These are phyloP conservation scores for Brevipalpus yothersi DNA, from an alignment of 1,140 invertebrate species.

Conservation along the genomic window DNA sequence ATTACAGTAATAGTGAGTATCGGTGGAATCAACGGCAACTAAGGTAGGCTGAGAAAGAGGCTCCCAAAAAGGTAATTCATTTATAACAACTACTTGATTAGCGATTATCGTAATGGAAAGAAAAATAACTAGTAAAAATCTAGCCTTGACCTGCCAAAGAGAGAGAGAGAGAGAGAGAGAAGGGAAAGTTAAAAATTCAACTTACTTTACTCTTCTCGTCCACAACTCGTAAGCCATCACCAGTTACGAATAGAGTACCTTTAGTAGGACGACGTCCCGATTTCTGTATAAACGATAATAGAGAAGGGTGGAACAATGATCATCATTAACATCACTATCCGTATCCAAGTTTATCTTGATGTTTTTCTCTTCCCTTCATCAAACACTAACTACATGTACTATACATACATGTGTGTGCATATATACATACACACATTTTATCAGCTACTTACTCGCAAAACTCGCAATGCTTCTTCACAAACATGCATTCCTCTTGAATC, in stretches of 20 bases:
- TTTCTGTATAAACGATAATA: slow-evolving; percentile 33
- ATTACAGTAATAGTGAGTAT: too few relatives aligned
- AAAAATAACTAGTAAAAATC: not conserved
- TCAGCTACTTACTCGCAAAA: slow-evolving; percentile 41
- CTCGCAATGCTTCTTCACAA: slow-evolving; percentile 93
- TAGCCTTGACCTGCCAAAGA: not conserved
- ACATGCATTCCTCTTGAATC: slow-evolving; percentile 98
- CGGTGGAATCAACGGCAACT: too few relatives aligned
- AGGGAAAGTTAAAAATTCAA: slow-evolving; percentile 5
- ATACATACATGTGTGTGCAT: too few relatives aligned
- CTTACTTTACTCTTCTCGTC: slow-evolving; percentile 83
- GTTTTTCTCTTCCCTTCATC: not conserved
- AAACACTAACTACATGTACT: not conserved
- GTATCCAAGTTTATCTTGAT: too few relatives aligned
- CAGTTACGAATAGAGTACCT: slow-evolving; percentile 79
- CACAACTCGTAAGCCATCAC: slow-evolving; percentile 86
- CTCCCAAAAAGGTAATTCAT: too few relatives aligned
- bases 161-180: not conserved
- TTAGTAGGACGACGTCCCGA: slow-evolving; percentile 60
- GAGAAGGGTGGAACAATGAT: too few relatives aligned
- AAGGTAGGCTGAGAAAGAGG: too few relatives aligned
- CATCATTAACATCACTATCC: too few relatives aligned
- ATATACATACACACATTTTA: slow-evolving; percentile 2
- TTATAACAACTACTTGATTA: too few relatives aligned
- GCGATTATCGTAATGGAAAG: not conserved